Conservation (phyloP, 2,113 vertebrate genomes). For the Eudyptes chrysolophus region DNA sequence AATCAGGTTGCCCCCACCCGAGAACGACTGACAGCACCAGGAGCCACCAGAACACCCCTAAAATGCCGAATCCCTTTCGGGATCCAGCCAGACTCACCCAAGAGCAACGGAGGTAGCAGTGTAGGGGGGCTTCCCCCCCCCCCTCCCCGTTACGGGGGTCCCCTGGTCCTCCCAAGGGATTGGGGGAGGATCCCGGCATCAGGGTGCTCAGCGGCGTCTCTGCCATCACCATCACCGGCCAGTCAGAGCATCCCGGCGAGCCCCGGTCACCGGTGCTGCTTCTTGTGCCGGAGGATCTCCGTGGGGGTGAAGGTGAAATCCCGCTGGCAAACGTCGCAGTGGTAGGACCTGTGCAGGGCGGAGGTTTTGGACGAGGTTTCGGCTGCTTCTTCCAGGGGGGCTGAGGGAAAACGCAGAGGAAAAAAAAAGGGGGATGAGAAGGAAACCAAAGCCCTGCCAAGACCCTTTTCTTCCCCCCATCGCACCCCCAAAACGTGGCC, state of each 20-base stretch:
- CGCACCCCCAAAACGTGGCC: fast-evolving
- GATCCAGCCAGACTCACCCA: not conserved
- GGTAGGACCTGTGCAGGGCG: slow-evolving; percentile 76
- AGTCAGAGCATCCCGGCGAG: fast-evolving
- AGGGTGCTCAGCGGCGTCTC: not conserved
- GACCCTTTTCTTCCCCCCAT: fast-evolving
- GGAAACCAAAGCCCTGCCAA: not conserved
- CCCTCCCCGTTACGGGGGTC: not conserved
- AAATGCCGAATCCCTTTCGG: not conserved
- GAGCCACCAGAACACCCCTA: not conserved
- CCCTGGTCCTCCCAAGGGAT: not conserved
- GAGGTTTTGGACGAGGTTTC: not conserved
- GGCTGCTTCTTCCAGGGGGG: not conserved
- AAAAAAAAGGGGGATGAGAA: not conserved
- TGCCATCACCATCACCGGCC: not conserved
- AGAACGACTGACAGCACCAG: too few relatives aligned
- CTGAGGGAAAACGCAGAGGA: not conserved
- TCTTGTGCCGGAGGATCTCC: slow-evolving; percentile 87
- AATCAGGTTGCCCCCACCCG: not conserved
- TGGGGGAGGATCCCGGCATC: too few relatives aligned
- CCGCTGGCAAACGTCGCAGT: slow-evolving; percentile 81
- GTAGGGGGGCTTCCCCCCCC: too few relatives aligned
- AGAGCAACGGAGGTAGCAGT: not conserved
- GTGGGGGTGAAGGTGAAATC: slow-evolving; percentile 85
- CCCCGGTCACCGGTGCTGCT: slow-evolving; percentile 54